phyloP scores from a whole-genome alignment of 1,140 invertebrate genomes.

The Eupristina koningsbergeri region DNA sequence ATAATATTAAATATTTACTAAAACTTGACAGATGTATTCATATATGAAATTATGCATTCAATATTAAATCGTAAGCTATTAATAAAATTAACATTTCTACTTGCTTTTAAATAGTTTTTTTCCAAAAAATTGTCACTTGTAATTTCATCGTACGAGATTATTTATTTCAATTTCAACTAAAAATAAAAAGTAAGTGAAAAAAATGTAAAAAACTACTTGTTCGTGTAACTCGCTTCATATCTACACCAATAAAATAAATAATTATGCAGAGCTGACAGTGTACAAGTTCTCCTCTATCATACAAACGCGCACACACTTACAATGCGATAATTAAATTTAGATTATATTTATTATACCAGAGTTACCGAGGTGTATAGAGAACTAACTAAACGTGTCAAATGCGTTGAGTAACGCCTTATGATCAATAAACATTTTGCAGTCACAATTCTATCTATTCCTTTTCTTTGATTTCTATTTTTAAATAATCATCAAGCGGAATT shows the following conservation, averaged over 20 bases:
- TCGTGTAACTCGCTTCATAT: not conserved
- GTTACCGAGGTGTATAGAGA: not conserved
- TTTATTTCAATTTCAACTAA: not conserved
- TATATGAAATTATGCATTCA: not conserved
- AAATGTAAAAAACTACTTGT: too few relatives aligned
- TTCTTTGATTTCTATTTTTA: not conserved
- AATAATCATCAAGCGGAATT: not conserved
- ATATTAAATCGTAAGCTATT: not conserved
- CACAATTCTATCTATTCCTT: not conserved
- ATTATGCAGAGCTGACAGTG: not conserved
- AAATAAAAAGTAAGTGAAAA: too few relatives aligned
- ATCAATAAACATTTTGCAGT: conserved; percentile 3
- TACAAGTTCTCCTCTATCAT: not conserved
- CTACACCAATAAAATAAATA: not conserved
- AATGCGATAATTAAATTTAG: conserved; percentile 36
- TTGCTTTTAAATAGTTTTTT: not conserved
- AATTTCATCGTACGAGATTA: not conserved
- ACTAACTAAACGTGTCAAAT: not conserved
- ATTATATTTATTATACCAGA: conserved; percentile 23
- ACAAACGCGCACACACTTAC: not conserved
- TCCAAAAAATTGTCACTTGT: not conserved
- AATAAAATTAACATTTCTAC: not conserved
- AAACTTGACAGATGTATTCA: not conserved
- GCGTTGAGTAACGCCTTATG: not conserved
- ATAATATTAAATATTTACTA: not conserved